Percentiles rank a stretch among this genome's conserved stretches.
These are phyloP conservation scores for Leucosticte australis DNA, from an alignment of 2,113 vertebrate species.

Conservation along the genomic window DNA sequence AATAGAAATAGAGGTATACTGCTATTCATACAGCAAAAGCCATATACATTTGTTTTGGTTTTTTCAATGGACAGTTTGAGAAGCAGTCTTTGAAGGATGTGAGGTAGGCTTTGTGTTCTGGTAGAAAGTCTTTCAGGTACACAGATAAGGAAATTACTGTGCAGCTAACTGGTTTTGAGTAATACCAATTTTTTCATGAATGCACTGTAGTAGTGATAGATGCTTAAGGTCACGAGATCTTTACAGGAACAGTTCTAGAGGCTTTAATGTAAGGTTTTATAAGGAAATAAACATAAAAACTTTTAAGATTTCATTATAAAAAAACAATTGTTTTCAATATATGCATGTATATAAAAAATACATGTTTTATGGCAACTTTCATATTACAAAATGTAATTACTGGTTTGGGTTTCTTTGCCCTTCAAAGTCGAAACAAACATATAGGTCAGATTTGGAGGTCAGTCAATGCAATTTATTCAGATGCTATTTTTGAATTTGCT, in stretches of 20 bases:
- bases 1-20: background rate
- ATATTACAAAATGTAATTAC: background rate
- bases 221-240: background rate
- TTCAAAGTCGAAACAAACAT: background rate
- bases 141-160: background rate
- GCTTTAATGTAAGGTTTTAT: background rate
- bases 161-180: background rate
- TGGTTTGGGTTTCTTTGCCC: background rate
- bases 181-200: background rate
- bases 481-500: background rate
- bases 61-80: background rate
- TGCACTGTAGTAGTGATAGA: background rate
- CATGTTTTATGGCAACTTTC: background rate
- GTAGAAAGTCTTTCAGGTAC: background rate
- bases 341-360: background rate
- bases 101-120: background rate
- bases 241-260: background rate
- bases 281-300: background rate
- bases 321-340: background rate
- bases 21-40: background rate
- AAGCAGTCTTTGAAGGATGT: background rate
- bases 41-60: background rate
- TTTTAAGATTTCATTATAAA: background rate
- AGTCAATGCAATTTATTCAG: background rate
- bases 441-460: slow-evolving; percentile 15